Base-by-base conservation (phyloP, 2,113 vertebrate species). In the Vanacampus margaritifer region DNA sequence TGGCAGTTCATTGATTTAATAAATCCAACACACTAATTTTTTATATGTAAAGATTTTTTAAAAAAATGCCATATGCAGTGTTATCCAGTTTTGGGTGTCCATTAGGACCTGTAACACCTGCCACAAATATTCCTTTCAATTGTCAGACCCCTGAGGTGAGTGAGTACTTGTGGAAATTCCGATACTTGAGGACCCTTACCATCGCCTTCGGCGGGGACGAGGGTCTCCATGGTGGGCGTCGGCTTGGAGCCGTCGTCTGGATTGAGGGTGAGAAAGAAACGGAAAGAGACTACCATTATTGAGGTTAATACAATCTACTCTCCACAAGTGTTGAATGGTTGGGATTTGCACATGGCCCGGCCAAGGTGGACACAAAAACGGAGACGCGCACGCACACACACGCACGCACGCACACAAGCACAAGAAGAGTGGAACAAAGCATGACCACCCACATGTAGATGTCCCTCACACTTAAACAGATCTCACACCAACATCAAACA, bases 231-330 rank as follows among this genome's bases (percentile, higher is more conserved):
- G 58, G 97, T 99, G 77, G 97, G 96, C 0, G 97, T 98, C 11
- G 97, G 94, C 87, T 96, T 99, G 51, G 93, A 97, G 73, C 96
- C 97, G 0, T 99, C 97, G 88, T 99, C 97, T 99, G 97, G 97
- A 91, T 99, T 99, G 70, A 99, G 96, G 39, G 96, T 98, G 92
- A 99, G 93, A 95, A 99, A 99, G 91, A 99, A 99, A 83, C 92
- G 96, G 95, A 99, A 99, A 91, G 97, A 99, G 90, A 99, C 97
- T 98, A 95, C 95, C 94, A 99, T 99, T 98, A 99, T 97, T 97
- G 95, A 99, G 96, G 95, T 99, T 98, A 99, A 99, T 98, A 98
- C 95, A 94, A 99, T 99, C 97, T 98, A 99, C 97, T 96, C 97
- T 98, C 95, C 95, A 98, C 94, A 92, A 98, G 91, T 96, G 93